Conservation (phyloP, 1,140 invertebrate genomes). For the Dendrolimus kikuchii region DNA sequence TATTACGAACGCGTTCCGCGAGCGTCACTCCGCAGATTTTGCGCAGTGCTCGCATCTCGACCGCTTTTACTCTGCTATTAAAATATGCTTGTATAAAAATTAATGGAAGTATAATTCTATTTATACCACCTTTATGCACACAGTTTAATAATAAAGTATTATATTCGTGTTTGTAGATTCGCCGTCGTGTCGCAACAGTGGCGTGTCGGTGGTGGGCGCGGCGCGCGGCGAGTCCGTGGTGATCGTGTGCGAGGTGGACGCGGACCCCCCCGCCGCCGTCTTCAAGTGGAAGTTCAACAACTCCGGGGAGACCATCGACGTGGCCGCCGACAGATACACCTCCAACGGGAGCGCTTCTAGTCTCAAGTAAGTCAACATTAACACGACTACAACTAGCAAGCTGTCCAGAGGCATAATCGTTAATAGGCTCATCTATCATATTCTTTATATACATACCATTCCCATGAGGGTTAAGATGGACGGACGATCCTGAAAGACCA, state of each 20-base stretch:
- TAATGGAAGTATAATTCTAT: too few relatives aligned
- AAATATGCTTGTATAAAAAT: too few relatives aligned
- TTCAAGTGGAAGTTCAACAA: constrained; percentile 96
- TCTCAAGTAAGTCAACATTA: constrained; percentile 64
- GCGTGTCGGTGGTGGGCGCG: constrained; percentile 85
- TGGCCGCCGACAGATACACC: constrained; percentile 80
- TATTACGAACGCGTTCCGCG: too few relatives aligned
- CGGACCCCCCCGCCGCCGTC: constrained; percentile 85
- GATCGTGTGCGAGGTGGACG: constrained; percentile 89
- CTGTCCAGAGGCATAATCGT: too few relatives aligned
- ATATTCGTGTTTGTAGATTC: constrained; percentile 75
- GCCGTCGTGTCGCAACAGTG: constrained; percentile 80
- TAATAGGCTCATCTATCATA: too few relatives aligned
- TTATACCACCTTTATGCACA: not conserved
- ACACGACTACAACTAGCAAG: too few relatives aligned
- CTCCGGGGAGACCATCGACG: constrained; percentile 86
- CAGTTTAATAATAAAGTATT: not conserved
- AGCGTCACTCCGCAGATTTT: too few relatives aligned
- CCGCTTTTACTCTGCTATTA: too few relatives aligned
- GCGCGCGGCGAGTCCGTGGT: constrained; percentile 87
- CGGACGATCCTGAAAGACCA: too few relatives aligned
- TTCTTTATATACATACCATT: too few relatives aligned
- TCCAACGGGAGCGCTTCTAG: constrained; percentile 79
- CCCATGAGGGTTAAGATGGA: too few relatives aligned
- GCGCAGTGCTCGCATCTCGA: too few relatives aligned